Evolutionary conservation across 1,140 invertebrate species (phyloP).

Genomic region (Brachionus manjavacas): DNA sequence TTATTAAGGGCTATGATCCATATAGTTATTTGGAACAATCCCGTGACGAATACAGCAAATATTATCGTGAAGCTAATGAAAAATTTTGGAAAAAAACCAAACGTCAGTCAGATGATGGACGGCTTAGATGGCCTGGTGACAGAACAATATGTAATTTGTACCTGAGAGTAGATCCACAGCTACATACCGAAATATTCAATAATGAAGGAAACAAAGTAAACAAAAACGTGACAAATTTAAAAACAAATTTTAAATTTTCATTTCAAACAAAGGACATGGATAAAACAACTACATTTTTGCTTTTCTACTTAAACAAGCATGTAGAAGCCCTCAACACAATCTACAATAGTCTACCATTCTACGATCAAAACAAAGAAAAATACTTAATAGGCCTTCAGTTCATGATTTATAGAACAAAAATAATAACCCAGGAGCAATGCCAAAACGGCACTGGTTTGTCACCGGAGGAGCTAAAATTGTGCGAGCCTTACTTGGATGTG

Average conservation of each 20-base stretch:
- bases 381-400: constrained; percentile 37
- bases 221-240: background rate
- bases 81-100: background rate
- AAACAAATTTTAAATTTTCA: background rate
- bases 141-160: constrained; percentile 36
- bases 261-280: background rate
- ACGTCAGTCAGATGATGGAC: background rate
- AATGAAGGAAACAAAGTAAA: constrained; percentile 39
- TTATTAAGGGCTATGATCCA: background rate
- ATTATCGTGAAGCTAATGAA: constrained; percentile 25
- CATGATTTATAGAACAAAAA: constrained; percentile 41
- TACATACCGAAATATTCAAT: constrained; percentile 24
- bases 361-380: constrained; percentile 27
- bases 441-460: background rate
- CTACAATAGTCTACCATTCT: constrained; percentile 35
- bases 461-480: background rate
- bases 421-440: constrained; percentile 33
- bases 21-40: background rate
- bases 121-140: constrained; percentile 15
- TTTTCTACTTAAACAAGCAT: constrained; percentile 38
- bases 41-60: constrained; percentile 4
- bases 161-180: constrained; percentile 20
- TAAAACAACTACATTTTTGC: constrained; percentile 37
- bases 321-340: constrained; percentile 36
- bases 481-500: constrained; percentile 33